Base-by-base conservation (phyloP, 92 coral and sea anemone species). In the Parazoanthus atlanticus region DNA sequence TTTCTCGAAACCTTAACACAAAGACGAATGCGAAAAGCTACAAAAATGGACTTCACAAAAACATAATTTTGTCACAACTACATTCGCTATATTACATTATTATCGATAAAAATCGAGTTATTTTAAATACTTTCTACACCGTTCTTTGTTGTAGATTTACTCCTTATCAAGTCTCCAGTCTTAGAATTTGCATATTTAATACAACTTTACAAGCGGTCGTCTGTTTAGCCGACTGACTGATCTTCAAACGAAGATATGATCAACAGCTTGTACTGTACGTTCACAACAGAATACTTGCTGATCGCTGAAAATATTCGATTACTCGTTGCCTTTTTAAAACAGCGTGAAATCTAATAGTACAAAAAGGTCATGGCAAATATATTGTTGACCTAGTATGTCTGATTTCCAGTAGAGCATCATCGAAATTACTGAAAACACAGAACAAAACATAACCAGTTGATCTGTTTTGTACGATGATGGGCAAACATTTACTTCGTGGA, bases 401-500 rank as follows among this genome's bases (percentile, higher is more conserved):
- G 52, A 36, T 34, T 38, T 75, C 49, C 40, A 75, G 29, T 36
- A 0, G 79, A 49, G 49, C 3, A 26, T 36, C 26, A 47, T 32
- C 40, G 47, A 74, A 29, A 36, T 41, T 75, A 38, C 33, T 75
- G 28, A 75, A 75, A 75, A 75, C 46, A 75, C 69, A 61, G 28
- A 21, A 3, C 56, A 32, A 25, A 82, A 66, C 9, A 10, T 9
- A 79, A 79, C 64, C 40, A 47, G 58, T 31, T 66, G n/a, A n/a
- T 30, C 75, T 38, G 58, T 19, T 33, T 84, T 28, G 32, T 21
- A 40, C 29, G 52, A 34, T 10, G 5, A 34, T 43, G 13, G 30
- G 30, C 86, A 64, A 84, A 70, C 29, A 84, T 43, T 84, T 84
- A 84, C 9, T 29, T 1, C 54, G 3, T 67, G 30, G 29, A 72